These are phyloP conservation scores for Muraenolepis orangiensis DNA, from an alignment of 2,797 vertebrate genomes.

Conservation along the genomic window DNA sequence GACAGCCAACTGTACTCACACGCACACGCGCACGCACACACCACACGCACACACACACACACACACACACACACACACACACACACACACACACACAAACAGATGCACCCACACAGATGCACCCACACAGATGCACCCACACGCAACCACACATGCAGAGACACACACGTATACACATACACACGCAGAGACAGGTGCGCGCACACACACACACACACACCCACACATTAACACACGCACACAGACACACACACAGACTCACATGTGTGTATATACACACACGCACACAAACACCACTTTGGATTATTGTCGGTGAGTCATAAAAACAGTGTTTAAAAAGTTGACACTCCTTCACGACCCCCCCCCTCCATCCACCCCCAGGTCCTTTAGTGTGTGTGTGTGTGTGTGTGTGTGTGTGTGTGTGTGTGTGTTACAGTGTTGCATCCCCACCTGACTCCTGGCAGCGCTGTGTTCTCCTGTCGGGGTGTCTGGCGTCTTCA, in stretches of 20 bases:
- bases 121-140: too few relatives aligned
- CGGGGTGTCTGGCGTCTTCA: slow-evolving; percentile 68
- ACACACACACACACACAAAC: neutral
- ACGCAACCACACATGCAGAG: too few relatives aligned
- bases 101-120: too few relatives aligned
- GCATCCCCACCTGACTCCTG: slow-evolving; percentile 81
- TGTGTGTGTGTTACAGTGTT: slow-evolving; percentile 17
- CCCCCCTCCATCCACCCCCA: neutral
- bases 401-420: slow-evolving; percentile 1
- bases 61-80: neutral
- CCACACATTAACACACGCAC: too few relatives aligned
- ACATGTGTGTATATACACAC: too few relatives aligned
- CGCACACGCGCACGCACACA: neutral
- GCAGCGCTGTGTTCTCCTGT: slow-evolving; percentile 70
- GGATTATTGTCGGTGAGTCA: neutral
- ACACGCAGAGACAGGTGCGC: too few relatives aligned
- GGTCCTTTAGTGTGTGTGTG: neutral
- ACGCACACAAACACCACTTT: neutral
- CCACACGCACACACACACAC: neutral
- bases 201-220: too few relatives aligned
- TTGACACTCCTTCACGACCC: neutral
- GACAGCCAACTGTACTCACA: neutral
- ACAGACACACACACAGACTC: too few relatives aligned
- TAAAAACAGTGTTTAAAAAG: neutral
- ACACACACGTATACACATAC: too few relatives aligned